Conservation (phyloP, 2,888 invertebrate genomes). For the Itoplectis maculator region DNA sequence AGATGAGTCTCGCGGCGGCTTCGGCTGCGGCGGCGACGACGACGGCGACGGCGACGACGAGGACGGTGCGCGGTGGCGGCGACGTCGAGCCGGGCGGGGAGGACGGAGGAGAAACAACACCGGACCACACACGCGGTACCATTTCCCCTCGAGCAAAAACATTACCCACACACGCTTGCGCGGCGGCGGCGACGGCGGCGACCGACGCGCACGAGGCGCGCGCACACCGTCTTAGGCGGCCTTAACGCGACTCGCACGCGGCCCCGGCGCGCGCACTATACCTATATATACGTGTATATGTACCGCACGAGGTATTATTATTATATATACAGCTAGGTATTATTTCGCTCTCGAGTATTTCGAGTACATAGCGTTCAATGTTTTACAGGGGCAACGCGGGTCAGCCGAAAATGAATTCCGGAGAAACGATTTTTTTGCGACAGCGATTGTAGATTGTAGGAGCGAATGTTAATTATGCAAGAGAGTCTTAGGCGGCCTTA, state of each 20-base stretch:
- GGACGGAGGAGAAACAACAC: constrained; percentile 69
- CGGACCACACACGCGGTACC: constrained; percentile 84
- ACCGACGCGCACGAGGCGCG: constrained; percentile 62
- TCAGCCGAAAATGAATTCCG: background rate
- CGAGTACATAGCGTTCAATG: background rate
- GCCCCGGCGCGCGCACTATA: constrained; percentile 1
- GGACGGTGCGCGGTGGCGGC: constrained; percentile 66
- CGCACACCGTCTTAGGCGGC: constrained; percentile 52
- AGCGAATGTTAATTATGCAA: too few species aligned
- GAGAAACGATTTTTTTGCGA: background rate
- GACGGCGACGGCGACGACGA: constrained; percentile 50
- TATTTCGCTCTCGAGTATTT: constrained; percentile 16
- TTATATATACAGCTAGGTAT: constrained; percentile 15
- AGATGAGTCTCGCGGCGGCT: constrained; percentile 35
- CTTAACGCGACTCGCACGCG: constrained; percentile 39
- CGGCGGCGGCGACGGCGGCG: too few species aligned
- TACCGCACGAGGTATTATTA: background rate
- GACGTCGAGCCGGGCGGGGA: constrained; percentile 52
- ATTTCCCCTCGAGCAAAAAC: constrained; percentile 83
- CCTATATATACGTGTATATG: constrained; percentile 23
- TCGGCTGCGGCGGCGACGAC: constrained; percentile 27
- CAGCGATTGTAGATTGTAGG: too few species aligned
- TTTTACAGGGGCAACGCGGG: constrained; percentile 1
- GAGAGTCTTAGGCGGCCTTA: too few species aligned
- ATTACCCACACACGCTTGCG: constrained; percentile 77